Evolutionary conservation across 2,113 vertebrate genomes (phyloP), one percentile per base, ranked within the genome.

Genomic region (Vulpes vulpes): DNA sequence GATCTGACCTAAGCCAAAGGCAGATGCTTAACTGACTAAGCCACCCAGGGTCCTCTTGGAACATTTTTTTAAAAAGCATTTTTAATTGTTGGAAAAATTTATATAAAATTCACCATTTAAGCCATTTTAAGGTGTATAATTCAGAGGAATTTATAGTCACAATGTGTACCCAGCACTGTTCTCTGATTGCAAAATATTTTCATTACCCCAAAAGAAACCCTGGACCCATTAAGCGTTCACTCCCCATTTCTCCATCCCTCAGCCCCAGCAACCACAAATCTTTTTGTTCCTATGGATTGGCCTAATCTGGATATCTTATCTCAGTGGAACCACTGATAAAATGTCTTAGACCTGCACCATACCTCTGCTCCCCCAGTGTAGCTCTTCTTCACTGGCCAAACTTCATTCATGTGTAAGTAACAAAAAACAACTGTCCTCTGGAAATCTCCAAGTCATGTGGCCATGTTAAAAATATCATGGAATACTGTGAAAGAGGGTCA

Each of bases 221-320:
- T 35, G 16, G 27, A 65, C 43, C 60, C 35, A 43, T 3, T 59
- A 27, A 76, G 32, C 51, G 64, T 32, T 76, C 35, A 32, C 51
- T 91, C 49, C 38, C 55, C 30, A 38, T 64, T 23, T 65, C 2
- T 64, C 53, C 11, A 5, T 12, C 32, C 19, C 30, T 14, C 11
- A 20, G 10, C 53, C 32, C 85, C 8, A 20, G 38, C 65, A 92
- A 43, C 20, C 62, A 81, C 86, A 64, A 38, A 43, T 43, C 30
- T 93, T 76, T 89, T 71, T 65, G 19, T 97, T 57, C 76, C 35
- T 60, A 7, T 80, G 9, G 35, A 17, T 83, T 95, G 87, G 79
- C 51, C 69, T 91, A 1, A 67, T 91, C n/a, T 94, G 80, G 38
- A 84, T 59, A 80, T 92, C 76, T 89, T 71, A 12, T 82, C 17